Evolutionary conservation across 1,140 invertebrate genomes (phyloP).

Genomic region (Bemisia tabaci): DNA sequence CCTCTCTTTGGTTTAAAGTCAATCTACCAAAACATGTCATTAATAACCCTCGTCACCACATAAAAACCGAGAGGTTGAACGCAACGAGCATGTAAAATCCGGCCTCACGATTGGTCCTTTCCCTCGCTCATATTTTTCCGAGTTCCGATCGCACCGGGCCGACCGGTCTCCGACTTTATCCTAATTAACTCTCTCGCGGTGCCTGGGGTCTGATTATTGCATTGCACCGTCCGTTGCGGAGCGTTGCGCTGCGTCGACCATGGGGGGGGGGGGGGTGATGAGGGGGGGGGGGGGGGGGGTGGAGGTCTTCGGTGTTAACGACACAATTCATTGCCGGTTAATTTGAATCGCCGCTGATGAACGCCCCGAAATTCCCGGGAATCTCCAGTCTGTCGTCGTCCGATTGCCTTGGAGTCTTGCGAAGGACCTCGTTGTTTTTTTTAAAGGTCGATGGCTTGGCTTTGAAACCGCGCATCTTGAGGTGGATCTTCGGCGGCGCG

Average conservation of each 20-base stretch:
- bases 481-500: no score
- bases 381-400: no score
- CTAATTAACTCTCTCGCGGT: background rate
- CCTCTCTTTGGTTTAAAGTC: background rate
- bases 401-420: no score
- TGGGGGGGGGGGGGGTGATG: background rate
- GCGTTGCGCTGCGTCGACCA: background rate
- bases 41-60: background rate
- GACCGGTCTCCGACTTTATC: background rate
- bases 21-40: background rate
- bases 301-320: background rate
- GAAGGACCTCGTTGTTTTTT: no score
- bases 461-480: no score
- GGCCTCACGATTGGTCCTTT: background rate
- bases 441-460: no score
- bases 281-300: background rate
- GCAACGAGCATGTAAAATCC: background rate
- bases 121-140: background rate
- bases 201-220: no score
- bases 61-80: background rate
- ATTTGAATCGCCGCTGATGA: no score
- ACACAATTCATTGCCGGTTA: background rate
- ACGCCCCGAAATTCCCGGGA: no score
- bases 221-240: background rate
- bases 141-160: background rate